Conservation (phyloP, 1,140 invertebrate species). For the Caerostris darwini region DNA sequence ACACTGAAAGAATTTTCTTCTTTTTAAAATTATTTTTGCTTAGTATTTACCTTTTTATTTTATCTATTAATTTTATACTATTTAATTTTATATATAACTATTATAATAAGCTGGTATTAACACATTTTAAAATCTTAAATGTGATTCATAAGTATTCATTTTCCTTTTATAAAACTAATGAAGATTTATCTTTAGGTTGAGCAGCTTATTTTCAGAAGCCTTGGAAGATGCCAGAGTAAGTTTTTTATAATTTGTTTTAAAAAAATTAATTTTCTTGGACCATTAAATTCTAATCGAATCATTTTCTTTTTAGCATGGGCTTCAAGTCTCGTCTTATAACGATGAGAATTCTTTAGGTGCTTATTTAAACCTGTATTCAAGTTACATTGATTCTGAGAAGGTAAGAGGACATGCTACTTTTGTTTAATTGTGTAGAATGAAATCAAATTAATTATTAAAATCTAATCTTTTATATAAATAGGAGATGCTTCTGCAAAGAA, state of each 20-base stretch:
- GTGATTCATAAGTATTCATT: no score
- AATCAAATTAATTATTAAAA: neutral
- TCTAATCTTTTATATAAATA: slow-evolving; percentile 58
- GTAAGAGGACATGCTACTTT: slow-evolving; percentile 76
- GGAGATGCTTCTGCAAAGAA: slow-evolving; percentile 83
- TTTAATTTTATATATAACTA: no score
- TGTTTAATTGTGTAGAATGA: neutral
- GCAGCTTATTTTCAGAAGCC: slow-evolving; percentile 78
- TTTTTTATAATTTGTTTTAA: slow-evolving; percentile 55
- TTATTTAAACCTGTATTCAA: slow-evolving; percentile 81
- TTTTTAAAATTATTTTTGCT: no score
- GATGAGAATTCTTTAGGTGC: slow-evolving; percentile 82
- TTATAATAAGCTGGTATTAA: no score
- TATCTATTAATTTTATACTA: no score
- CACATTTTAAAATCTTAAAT: no score
- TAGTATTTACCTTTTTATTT: no score
- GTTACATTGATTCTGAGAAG: slow-evolving; percentile 82
- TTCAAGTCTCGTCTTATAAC: slow-evolving; percentile 81
- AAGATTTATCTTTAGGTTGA: slow-evolving; percentile 75
- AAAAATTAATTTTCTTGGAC: neutral
- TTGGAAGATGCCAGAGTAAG: slow-evolving; percentile 79
- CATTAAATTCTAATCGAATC: neutral
- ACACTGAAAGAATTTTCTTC: no score
- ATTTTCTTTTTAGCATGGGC: slow-evolving; percentile 80
- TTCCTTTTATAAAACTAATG: no score